Base-by-base conservation (phyloP, 2,797 vertebrate genomes). In the Typhlichthys eigenmanni region DNA sequence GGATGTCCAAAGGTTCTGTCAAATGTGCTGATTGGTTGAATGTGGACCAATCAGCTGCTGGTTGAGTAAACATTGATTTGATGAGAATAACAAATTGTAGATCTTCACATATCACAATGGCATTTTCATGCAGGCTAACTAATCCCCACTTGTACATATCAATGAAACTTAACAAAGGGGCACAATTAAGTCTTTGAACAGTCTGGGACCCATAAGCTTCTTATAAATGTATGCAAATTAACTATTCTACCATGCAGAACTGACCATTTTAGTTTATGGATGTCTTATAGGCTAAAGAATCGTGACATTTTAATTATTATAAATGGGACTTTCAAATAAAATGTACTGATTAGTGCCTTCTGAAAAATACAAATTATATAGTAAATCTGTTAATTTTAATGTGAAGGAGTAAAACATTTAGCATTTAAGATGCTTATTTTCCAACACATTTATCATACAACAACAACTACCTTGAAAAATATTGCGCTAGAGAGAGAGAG, bases 181-280 rank as follows among this genome's bases (percentile, higher is more conserved):
- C 55, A 66, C 87, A 71, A 88, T 91, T 87, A 84, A 80, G 76
- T 72, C 76, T 71, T 53, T 72, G 80, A 85, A 84, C 82, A 73
- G 75, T 81, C 80, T 57, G 65, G 38, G 83, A 68, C 71, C 61
- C 69, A 77, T 91, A 91, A 93, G 89, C 91, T 82, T 79, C 89
- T 92, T 91, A 90, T 78, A 79, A 88, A 86, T 77, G 87, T 90
- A 91, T 90, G 85, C 87, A 91, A 92, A 90, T 92, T 54, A 86
- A 83, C 72, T 64, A 86, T 80, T 73, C 77, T 72, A 51, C 81
- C 70, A 69, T 79, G 70, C 69, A 49, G 75, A 85, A 89, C 57
- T 79, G 75, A 86, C 84, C 79, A 75, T 85, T 84, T 75, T 61
- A 68, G 69, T 76, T 84, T 84, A 77, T 72, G 74, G 65, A 71